These are phyloP conservation scores for Caradrina kadenii DNA, from an alignment of 2,888 invertebrate species.

Conservation along the genomic window DNA sequence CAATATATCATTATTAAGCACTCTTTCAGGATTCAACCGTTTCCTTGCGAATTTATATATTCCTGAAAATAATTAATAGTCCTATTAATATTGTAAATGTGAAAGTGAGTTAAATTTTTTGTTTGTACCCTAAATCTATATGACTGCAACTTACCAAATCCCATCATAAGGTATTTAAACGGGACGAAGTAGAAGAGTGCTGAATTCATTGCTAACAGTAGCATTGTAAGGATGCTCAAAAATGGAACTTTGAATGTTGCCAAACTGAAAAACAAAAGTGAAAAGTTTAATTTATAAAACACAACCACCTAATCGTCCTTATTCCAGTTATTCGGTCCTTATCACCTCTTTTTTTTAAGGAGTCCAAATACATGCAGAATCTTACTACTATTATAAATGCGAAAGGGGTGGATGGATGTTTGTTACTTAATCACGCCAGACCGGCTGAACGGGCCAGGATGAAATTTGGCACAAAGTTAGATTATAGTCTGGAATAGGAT, in stretches of 20 bases:
- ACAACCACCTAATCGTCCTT: too few relatives aligned
- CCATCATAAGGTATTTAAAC: slow-evolving; percentile 82
- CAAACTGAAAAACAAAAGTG: slow-evolving; percentile 76
- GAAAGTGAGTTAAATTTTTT: too few relatives aligned
- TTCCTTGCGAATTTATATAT: slow-evolving; percentile 83
- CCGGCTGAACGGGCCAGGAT: too few relatives aligned
- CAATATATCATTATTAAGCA: slow-evolving; percentile 82
- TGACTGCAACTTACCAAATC: slow-evolving; percentile 75
- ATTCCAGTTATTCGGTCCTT: background rate
- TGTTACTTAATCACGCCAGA: too few relatives aligned
- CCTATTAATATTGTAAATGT: too few relatives aligned
- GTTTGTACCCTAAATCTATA: too few relatives aligned
- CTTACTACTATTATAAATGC: too few relatives aligned
- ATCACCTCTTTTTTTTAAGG: too few relatives aligned
- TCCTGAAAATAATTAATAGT: slow-evolving; percentile 67
- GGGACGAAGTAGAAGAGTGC: slow-evolving; percentile 77
- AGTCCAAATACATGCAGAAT: too few relatives aligned
- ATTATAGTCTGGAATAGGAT: too few relatives aligned
- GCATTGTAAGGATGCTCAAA: slow-evolving; percentile 79
- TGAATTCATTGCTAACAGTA: slow-evolving; percentile 72
- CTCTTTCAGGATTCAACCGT: slow-evolving; percentile 79
- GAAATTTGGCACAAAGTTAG: too few relatives aligned
- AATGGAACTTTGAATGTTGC: slow-evolving; percentile 84
- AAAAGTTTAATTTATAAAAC: background rate
- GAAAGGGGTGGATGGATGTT: too few relatives aligned